These are phyloP conservation scores for Drosophila truncata DNA, from an alignment of 1,140 invertebrate genomes.

Conservation along the genomic window DNA sequence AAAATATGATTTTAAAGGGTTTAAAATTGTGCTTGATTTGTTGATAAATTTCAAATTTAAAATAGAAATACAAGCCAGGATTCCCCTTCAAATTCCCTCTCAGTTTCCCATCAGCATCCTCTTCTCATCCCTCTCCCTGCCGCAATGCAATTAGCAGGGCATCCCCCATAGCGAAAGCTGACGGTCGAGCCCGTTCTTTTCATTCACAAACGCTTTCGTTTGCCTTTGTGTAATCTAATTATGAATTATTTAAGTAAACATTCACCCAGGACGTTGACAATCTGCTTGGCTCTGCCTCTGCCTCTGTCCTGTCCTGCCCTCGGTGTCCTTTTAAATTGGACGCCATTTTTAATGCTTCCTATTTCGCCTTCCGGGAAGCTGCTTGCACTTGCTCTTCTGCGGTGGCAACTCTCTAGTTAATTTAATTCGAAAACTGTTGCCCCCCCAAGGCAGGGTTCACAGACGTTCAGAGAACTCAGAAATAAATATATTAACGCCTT, in stretches of 20 bases:
- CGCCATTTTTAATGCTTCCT: constrained; percentile 60
- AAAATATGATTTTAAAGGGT: too few relatives aligned
- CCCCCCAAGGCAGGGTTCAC: constrained; percentile 21
- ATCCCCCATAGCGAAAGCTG: constrained; percentile 5
- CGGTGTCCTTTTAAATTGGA: constrained; percentile 48
- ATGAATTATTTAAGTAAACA: constrained; percentile 79
- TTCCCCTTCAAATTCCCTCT: too few relatives aligned
- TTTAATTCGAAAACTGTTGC: constrained; percentile 43
- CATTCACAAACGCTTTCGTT: constrained; percentile 53
- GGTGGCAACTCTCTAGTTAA: constrained; percentile 52
- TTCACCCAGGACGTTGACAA: constrained; percentile 31
- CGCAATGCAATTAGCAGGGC: constrained; percentile 59
- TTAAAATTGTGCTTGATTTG: too few relatives aligned
- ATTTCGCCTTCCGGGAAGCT: constrained; percentile 10
- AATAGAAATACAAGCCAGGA: too few relatives aligned
- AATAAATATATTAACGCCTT: not conserved
- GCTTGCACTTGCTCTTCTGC: constrained; percentile 24
- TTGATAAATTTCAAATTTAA: too few relatives aligned
- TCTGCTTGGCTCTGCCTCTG: not conserved
- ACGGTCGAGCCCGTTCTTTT: constrained; percentile 33
- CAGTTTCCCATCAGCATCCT: not conserved
- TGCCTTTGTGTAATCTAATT: constrained; percentile 77
- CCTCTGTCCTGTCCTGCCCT: constrained; percentile 5
- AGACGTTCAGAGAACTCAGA: constrained; percentile 19
- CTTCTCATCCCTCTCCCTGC: not conserved